Base-by-base conservation (phyloP, 2,797 vertebrate genomes). In the Pseudomugil gertrudae region DNA sequence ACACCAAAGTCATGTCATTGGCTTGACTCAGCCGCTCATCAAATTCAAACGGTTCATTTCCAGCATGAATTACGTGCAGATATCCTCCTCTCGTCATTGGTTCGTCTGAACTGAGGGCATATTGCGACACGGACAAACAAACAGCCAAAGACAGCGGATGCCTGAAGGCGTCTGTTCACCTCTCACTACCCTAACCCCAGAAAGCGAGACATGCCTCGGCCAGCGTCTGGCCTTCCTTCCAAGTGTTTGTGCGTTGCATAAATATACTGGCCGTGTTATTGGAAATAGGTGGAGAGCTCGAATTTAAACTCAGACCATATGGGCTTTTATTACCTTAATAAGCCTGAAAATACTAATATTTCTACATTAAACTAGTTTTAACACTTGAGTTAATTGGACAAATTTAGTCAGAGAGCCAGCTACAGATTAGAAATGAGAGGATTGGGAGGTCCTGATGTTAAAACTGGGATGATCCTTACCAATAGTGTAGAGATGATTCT, bases 121-220 rank as follows among this genome's bases (percentile, higher is more conserved):
- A 69, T 78, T 81, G 82, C 40, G 0, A 79, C 78, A 71, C 10
- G 48, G 62, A 61, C 59, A 76, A 78, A 80, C 74, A 83, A 80
- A 90, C 74, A 78, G 60, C 63, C 48, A 79, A 77, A 74, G 87
- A 89, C 81, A 84, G 63, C 38, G 57, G 59, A 79, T 69, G 80
- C 80, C 85, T 80, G 3, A 7, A 79, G 76, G 86, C 69, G 40
- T 80, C 67, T 5, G 74, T 80, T 90, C 80, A 86, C 83, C 85
- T 87, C 81, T 79, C 55, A 11, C 78, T 66, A 75, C 58, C 78
- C 84, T 79, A 73, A 84, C 73, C 79, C 72, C 72, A 84, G 79
- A 84, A 83, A 77, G 75, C 66, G 5, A 74, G 82, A 81, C 84
- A 81, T 40, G 61, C 69, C 74, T 66, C 56, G n/a, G 50, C 61